These are phyloP conservation scores for Crenuchus spilurus DNA, from an alignment of 2,797 vertebrate species.

Conservation along the genomic window DNA sequence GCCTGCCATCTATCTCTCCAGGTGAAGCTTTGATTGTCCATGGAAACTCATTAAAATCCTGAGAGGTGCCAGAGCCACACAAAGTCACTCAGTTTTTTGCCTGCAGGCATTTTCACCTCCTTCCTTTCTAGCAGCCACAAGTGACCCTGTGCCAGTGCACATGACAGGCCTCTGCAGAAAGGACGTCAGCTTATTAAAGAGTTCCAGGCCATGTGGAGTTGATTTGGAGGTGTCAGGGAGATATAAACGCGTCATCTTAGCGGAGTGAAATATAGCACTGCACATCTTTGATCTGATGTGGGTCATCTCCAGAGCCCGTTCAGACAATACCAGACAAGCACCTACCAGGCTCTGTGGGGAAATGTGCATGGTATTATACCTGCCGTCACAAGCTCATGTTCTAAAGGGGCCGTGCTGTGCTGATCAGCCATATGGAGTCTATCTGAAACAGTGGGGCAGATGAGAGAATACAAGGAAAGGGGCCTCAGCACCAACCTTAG, in stretches of 20 bases:
- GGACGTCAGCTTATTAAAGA: constrained; percentile 65
- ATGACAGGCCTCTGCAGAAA: constrained; percentile 60
- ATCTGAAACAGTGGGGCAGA: constrained; percentile 42
- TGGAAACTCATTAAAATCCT: neutral
- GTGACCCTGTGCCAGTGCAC: constrained; percentile 52
- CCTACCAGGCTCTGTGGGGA: constrained; percentile 30
- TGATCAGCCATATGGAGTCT: constrained; percentile 50
- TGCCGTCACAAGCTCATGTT: constrained; percentile 44
- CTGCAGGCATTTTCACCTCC: constrained; percentile 2
- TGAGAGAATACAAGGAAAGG: constrained; percentile 44
- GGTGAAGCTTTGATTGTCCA: constrained; percentile 26
- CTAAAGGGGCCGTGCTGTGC: constrained; percentile 22
- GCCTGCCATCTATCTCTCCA: constrained; percentile 4
- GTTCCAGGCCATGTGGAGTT: constrained; percentile 72
- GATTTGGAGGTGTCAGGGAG: constrained; percentile 76
- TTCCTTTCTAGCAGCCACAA: constrained; percentile 37
- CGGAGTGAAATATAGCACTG: constrained; percentile 69
- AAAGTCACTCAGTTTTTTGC: constrained; percentile 23
- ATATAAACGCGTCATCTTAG: constrained; percentile 71
- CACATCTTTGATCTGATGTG: constrained; percentile 77
- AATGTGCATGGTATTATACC: constrained; percentile 49
- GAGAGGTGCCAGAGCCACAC: constrained; percentile 24
- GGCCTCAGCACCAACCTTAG: constrained; percentile 37
- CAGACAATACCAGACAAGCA: constrained; percentile 32
- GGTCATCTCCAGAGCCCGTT: constrained; percentile 55